phyloP scores from a whole-genome alignment of 2,797 vertebrate species.

The Semotilus atromaculatus region DNA sequence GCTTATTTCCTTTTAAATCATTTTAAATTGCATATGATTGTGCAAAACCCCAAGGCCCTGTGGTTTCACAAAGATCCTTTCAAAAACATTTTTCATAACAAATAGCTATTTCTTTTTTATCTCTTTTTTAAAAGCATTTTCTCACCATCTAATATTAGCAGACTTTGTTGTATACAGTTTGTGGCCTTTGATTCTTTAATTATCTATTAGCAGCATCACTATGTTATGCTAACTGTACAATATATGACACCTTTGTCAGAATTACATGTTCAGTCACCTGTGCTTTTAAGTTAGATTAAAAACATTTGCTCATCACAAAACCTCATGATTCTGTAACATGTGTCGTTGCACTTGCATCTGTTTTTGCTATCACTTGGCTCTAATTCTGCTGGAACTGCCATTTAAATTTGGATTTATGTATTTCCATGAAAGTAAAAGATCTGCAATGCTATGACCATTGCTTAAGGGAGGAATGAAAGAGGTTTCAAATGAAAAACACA shows the following conservation, averaged over 20 bases:
- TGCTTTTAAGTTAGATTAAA: not conserved
- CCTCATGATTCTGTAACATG: slow-evolving; percentile 19
- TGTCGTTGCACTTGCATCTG: slow-evolving; percentile 51
- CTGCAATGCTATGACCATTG: slow-evolving; percentile 64
- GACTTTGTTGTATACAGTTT: not conserved
- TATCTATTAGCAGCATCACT: not conserved
- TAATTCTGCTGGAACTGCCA: slow-evolving; percentile 60
- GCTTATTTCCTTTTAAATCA: not conserved
- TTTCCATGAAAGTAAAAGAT: slow-evolving; percentile 75
- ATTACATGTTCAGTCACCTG: slow-evolving; percentile 2
- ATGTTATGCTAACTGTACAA: not conserved
- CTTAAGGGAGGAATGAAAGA: slow-evolving; percentile 61
- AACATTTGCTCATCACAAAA: slow-evolving; percentile 18
- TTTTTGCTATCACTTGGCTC: slow-evolving; percentile 69
- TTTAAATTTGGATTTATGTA: slow-evolving; percentile 70
- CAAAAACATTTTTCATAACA: not conserved
- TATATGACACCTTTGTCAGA: not conserved
- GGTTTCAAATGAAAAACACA: slow-evolving; percentile 73
- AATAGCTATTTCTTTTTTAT: not conserved
- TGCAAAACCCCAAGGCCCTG: not conserved
- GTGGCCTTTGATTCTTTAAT: not conserved
- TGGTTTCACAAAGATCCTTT: not conserved
- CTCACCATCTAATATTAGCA: not conserved
- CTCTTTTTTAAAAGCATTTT: not conserved
- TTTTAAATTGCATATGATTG: not conserved